These are phyloP conservation scores for Tachystola acroxantha DNA, from an alignment of 2,888 invertebrate species.

Conservation along the genomic window DNA sequence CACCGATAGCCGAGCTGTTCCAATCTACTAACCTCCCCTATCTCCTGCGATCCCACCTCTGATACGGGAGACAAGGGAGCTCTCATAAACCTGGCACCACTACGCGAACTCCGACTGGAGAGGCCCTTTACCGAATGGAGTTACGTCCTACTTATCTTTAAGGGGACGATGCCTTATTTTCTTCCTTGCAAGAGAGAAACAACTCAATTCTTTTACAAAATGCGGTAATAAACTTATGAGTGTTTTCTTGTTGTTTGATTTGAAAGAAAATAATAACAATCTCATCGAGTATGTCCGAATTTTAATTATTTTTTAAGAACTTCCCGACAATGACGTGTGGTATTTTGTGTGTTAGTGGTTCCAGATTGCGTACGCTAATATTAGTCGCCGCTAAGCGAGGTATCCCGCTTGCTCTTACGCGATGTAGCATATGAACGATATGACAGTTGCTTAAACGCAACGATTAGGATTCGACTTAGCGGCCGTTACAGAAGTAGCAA, in stretches of 20 bases:
- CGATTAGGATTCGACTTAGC: too few species aligned
- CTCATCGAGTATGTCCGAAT: background rate
- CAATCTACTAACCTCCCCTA: slow-evolving; percentile 51
- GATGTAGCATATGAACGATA: too few species aligned
- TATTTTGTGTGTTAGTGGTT: too few species aligned
- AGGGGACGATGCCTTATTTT: slow-evolving; percentile 72
- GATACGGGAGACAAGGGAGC: slow-evolving; percentile 47
- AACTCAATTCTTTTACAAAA: slow-evolving; percentile 59
- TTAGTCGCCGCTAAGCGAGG: too few species aligned
- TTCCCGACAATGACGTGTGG: too few species aligned
- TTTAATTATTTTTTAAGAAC: too few species aligned
- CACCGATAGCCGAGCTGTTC: slow-evolving; percentile 54
- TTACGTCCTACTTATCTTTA: slow-evolving; percentile 76
- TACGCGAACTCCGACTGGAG: slow-evolving; percentile 60
- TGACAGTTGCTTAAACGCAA: too few species aligned
- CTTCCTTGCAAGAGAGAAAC: slow-evolving; percentile 53
- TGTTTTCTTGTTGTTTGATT: slow-evolving; percentile 33
- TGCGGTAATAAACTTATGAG: slow-evolving; percentile 48
- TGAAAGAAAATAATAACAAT: slow-evolving; percentile 9
- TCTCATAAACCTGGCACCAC: slow-evolving; percentile 56
- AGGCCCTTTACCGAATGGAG: slow-evolving; percentile 75
- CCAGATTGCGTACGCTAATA: too few species aligned
- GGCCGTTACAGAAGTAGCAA: too few species aligned
- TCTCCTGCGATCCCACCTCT: slow-evolving; percentile 46
- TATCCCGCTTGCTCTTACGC: too few species aligned